These are phyloP conservation scores for Strix aluco DNA, from an alignment of 2,113 vertebrate species.

Conservation along the genomic window DNA sequence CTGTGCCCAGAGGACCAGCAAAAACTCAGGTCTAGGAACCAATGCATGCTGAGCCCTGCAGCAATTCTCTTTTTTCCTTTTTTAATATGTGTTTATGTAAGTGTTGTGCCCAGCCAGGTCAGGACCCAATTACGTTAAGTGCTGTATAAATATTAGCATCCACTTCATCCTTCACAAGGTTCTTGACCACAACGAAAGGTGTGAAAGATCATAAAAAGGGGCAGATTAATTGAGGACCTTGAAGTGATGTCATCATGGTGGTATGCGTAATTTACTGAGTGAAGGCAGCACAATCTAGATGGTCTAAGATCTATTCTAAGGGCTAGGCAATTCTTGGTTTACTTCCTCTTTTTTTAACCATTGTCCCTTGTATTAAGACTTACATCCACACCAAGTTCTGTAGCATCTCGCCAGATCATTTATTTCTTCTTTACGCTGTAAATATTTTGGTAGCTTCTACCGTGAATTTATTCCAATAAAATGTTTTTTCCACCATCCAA, in stretches of 20 bases:
- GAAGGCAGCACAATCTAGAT: background rate
- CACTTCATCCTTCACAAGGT: constrained; percentile 23
- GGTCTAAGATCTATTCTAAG: background rate
- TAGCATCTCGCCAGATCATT: background rate
- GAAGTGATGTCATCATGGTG: background rate
- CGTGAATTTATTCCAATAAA: constrained; percentile 25
- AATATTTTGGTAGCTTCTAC: constrained; percentile 48
- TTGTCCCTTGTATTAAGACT: background rate
- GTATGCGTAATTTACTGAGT: background rate
- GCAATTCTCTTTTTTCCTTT: background rate
- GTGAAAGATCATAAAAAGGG: constrained; percentile 37
- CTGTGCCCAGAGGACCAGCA: constrained; percentile 9
- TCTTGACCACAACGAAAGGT: constrained; percentile 23
- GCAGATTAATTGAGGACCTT: background rate
- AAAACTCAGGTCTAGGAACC: background rate
- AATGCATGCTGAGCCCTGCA: background rate
- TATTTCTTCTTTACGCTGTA: constrained; percentile 8
- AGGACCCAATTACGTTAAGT: constrained; percentile 36
- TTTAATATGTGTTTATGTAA: constrained; percentile 18
- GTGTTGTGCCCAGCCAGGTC: constrained; percentile 26
- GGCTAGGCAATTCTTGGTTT: background rate
- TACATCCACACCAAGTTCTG: background rate
- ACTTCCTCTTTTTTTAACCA: background rate
- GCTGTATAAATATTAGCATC: constrained; percentile 54
- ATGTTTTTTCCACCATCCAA: background rate